Base-by-base conservation (phyloP, 2,888 invertebrate genomes). In the Sesia bembeciformis region DNA sequence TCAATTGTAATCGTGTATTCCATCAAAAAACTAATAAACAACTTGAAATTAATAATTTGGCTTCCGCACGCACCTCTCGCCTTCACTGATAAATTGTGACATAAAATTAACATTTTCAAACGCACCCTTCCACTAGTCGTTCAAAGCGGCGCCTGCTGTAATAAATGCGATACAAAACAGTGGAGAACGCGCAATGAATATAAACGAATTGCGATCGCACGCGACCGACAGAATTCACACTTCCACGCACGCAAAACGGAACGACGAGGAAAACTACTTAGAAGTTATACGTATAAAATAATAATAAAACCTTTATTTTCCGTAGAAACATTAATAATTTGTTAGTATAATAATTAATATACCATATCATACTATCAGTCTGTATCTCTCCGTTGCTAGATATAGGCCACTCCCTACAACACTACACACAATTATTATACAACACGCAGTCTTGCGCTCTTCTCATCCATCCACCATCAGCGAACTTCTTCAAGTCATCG, bases 121-220 rank as follows among this genome's bases (percentile, higher is more conserved):
- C 46, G 46, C 46, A 46, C 46, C 46, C 46, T 46, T 23, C 46
- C 4, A 46, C 46, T 46, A 46, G 46, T 4, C 46, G 46, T 46
- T 46, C 23, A 46, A 46, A 8, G 46, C 46, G 46, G 46, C 46
- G 46, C 46, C 46, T 7, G 46, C 46, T 46, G 23, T 46, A 46
- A 46, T 46, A 46, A 46, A 46, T 46, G 46, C 5, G 46, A 46
- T 46, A 46, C 46, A 46, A 46, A 46, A 46, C 8, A 46, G 23
- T 46, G 46, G 46, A 50, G 7, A 50, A 38, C 57, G 53, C 55
- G 55, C 56, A 53, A 55, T 55, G 55, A 55, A 56, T 58, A 52
- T 51, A 40, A 56, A 56, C 58, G 56, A 56, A 56, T 54, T 52
- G 53, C 51, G 40, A 55, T 52, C 50, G 54, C 56, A 53, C 56